Evolutionary conservation across 2,113 vertebrate species (phyloP), one percentile per base, ranked within the genome.

Genomic region (Stigmatopora nigra): DNA sequence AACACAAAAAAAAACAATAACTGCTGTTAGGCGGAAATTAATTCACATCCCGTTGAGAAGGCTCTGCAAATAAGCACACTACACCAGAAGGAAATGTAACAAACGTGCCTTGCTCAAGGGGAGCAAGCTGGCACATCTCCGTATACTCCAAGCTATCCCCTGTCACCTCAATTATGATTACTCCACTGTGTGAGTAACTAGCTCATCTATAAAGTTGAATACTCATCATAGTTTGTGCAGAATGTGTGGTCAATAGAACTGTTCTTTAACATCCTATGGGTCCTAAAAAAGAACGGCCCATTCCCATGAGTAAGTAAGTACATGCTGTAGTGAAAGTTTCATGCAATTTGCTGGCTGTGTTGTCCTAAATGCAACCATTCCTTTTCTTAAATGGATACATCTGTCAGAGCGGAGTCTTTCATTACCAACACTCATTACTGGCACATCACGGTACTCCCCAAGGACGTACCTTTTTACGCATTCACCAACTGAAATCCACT

Each of bases 371-470:
- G 88, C 88, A 87, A 88, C 88, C 88, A 89, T 91, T 88, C 89
- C 86, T 87, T 83, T 90, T 56, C 91, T 90, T 88, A 91, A 92
- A 92, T 87, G 88, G 88, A 84, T 91, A 89, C 90, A 91, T 91
- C 89, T 91, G 90, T 89, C 90, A 88, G 87, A 84, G 87, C 86
- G 85, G 85, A 90, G 87, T 90, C 86, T 91, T 91, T 91, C 90
- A 91, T 91, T 90, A 89, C 86, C 88, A 88, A 84, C 84, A 87
- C 88, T 92, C 91, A 91, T 92, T 91, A 91, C 81, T 69, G 72
- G 72, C 78, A 78, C 82, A 82, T 84, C 78, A 67, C 84, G 83
- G 78, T 67, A 75, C 79, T 91, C 90, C 89, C 89, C 63, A 70
- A 88, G 91, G 90, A 90, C 80, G 82, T 65, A 71, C 85, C 89